Evolutionary conservation across 2,113 vertebrate species (phyloP).

Genomic region (Porphyrio hochstetteri): DNA sequence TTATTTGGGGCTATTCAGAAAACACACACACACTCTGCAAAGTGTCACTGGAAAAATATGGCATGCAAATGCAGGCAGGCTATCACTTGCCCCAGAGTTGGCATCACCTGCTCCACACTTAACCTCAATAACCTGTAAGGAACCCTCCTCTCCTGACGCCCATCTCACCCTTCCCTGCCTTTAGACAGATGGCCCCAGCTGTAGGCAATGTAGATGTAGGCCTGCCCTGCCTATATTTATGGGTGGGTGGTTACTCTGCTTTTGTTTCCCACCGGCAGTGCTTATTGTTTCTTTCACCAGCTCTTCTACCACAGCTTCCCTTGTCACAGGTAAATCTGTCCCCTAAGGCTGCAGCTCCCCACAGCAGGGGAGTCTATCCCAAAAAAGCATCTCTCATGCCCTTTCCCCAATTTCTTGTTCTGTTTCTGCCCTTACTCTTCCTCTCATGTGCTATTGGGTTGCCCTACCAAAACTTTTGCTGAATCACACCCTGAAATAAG

Average conservation of each 20-base stretch:
- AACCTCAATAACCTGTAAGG: not conserved
- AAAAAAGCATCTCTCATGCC: not conserved
- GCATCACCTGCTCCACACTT: slow-evolving; percentile 16
- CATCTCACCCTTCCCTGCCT: not conserved
- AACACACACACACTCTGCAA: not conserved
- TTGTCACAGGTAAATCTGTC: not conserved
- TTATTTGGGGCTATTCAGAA: slow-evolving; percentile 15
- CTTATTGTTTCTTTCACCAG: not conserved
- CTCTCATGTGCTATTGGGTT: fast-evolving
- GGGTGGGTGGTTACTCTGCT: not conserved
- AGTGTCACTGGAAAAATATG: slow-evolving; percentile 10
- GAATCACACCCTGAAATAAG: not conserved
- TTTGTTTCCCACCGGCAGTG: slow-evolving; percentile 12
- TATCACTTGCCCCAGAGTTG: not conserved
- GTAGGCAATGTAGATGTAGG: not conserved
- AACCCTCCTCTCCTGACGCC: not conserved
- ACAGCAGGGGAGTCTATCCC: not conserved
- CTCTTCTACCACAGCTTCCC: not conserved
- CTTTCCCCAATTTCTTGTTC: not conserved
- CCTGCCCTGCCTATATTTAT: slow-evolving; percentile 2
- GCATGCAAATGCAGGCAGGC: slow-evolving; percentile 11
- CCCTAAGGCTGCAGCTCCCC: not conserved
- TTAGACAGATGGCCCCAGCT: slow-evolving; percentile 18
- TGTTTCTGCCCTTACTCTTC: not conserved
- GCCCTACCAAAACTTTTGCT: not conserved